Base-by-base conservation (phyloP, 2,888 invertebrate genomes). In the Portevinia maculata region DNA sequence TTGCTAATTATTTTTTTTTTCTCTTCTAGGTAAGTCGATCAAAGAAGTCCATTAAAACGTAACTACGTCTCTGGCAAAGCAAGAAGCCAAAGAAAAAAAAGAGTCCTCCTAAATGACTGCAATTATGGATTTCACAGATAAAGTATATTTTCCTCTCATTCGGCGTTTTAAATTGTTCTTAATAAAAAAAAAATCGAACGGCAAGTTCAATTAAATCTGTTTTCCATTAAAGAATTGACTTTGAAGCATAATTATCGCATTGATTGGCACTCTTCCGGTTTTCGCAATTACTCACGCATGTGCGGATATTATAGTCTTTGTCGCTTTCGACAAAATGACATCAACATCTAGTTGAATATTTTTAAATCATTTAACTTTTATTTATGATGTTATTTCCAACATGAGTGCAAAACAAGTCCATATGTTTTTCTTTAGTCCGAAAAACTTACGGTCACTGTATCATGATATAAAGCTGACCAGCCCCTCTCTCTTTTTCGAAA, bases 21-120 rank as follows among this genome's bases (percentile, higher is more conserved):
- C 19, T 1, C 60, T 46, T 52, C 32, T 24, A 81, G 81, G 81
- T 81, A 76, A 81, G 81, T 70, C 28, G 46, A 65, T 39, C 9
- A 48, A 24, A 7, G 17, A 19, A 46, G 17, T 28, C 69, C 15
- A 62, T 64, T 64, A 41, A 53, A 44, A 39, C 24, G 5, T 39
- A 19, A 32, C 24, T 11, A 8, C 5, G 11, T 41, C 28, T 19
- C 57, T 60, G 81, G 70, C 70, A 81, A 32, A 53, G 71, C 46
- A 71, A 44, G 44, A 76, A 65, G 64, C 59, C 70, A 76, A 59
- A 11, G 7, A 30, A 44, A 50, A 21, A 17, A 15, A 24, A 37
- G 59, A 21, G 32, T 55, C 30, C 55, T 44, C 19, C 39, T 32
- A 53, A 75, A 64, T 57, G 19, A 19, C 52, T 17, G 24, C 46